Evolutionary conservation across 2,113 vertebrate genomes (phyloP), one percentile per base, ranked within the genome.

Genomic region (Crotalus tigris): DNA sequence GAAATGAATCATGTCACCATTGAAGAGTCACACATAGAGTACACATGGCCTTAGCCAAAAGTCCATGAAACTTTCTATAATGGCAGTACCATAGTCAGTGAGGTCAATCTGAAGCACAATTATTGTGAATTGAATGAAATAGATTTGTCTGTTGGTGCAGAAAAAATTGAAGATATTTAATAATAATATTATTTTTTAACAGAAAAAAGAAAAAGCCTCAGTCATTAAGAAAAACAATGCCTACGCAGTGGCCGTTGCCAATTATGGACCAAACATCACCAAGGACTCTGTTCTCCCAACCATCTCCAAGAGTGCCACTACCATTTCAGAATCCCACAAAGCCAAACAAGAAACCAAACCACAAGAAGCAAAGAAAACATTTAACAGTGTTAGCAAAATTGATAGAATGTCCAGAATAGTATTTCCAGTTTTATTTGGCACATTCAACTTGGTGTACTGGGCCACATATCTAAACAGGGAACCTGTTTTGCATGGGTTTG

Each of bases 371-470:
- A 99, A 99, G 98, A 99, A 99, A 98, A 99, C 99, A 17, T 99
- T 99, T 97, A 99, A 99, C 98, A 99, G 99, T 17, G 99, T 99
- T 90, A 99, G 99, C 98, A 99, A 99, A 98, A 99, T 99, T 93
- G 99, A 99, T 98, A 98, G 99, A 97, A 99, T 99, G 98, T 99
- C 99, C 95, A 98, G 99, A 97, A 98, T 99, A 98, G 98, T 99
- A 95, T 99, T 99, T 96, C 99, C 99, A 5, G 98, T 99, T 95
- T 98, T 99, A 96, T 99, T 99, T 95, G 98, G 99, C 95, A 98
- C 97, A 93, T 99, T 99, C 96, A 99, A 99, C 97, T 98, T 99
- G 91, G 99, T 99, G 93, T 99, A 99, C 95, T 99, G 99, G 99
- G 99, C 99, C 94, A 99, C 99, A 0, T 99, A 99, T 97, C 97